A percentile compares a stretch with the other conserved stretches of the same genome.
phyloP scores from a whole-genome alignment of 2,888 invertebrate species.

The Euzophera pinguis region DNA sequence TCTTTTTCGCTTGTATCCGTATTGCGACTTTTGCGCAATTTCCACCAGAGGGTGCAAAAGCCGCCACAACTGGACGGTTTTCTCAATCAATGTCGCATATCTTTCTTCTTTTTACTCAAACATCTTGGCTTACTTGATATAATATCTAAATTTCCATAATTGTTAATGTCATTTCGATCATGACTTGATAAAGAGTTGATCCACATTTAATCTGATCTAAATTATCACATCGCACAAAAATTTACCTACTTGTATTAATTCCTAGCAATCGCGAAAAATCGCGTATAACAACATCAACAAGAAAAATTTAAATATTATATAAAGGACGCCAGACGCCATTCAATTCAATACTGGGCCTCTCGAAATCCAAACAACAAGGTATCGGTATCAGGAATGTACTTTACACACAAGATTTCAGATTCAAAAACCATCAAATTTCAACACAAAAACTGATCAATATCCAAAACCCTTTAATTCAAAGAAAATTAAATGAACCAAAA shows the following conservation, averaged over 20 bases:
- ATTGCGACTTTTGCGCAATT: constrained; percentile 55
- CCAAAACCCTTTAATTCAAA: constrained; percentile 8
- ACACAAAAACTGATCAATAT: constrained; percentile 6
- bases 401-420: constrained; percentile 13
- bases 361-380: constrained; percentile 39
- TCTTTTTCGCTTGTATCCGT: constrained; percentile 45
- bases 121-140: constrained; percentile 26
- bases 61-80: constrained; percentile 77
- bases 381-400: constrained; percentile 28
- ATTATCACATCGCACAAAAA: no score
- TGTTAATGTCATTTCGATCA: no score
- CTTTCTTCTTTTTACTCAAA: constrained; percentile 27
- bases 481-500: constrained; percentile 29
- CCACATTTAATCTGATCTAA: no score
- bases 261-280: background rate
- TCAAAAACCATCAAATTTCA: background rate
- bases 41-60: constrained; percentile 70
- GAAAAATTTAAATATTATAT: constrained; percentile 25
- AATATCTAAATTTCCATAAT: constrained; percentile 26
- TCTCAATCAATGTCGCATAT: constrained; percentile 70
- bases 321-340: constrained; percentile 36
- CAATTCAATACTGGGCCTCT: constrained; percentile 61
- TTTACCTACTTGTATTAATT: no score
- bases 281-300: background rate
- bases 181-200: no score